Evolutionary conservation across 1,140 invertebrate genomes (phyloP), one percentile per base, ranked within the genome.

Genomic region (Leptinotarsa texana): DNA sequence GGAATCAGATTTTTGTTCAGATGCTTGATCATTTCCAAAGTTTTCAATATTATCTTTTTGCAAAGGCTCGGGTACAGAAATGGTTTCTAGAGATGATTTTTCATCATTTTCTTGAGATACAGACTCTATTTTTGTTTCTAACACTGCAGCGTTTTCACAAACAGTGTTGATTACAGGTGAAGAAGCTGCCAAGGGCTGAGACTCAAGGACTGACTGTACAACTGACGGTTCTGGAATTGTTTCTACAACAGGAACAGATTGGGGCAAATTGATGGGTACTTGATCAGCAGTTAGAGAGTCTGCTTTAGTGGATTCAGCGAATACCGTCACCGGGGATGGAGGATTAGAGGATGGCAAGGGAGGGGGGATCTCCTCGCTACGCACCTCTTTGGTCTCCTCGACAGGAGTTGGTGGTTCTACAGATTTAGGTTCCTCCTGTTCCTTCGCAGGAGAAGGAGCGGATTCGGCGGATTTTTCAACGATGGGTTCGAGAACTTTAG

Each of bases 261-360:
- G 51, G 15, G 33, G 33, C 33, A 42, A 42, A 42, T 49, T n/a
- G 13, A 71, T 18, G 42, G 69, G 75, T 3, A 77, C 63, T 51
- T 79, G 76, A 42, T 68, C 73, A 15, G 76, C 74, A 18, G 72
- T 66, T 70, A 76, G 47, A 47, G 74, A 48, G 65, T 83, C 83
- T 49, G 82, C 83, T 78, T 84, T 85, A 42, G 83, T 84, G 49
- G 83, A 83, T 75, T 85, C 84, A 74, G 83, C 83, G 69, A 85
- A 85, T 27, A 82, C 84, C 77, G 82, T 83, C 77, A 85, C 82
- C 77, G 82, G 80, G 75, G 79, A 82, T 33, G 84, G 84, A 62
- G 84, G 84, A 73, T 84, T 84, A 47, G 84, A 84, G 81, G 83
- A 81, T 47, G 84, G 84, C 69, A 85, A 82, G 71, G 84, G 84